Evolutionary conservation across 35 echinoderm and acorn worm species (phyloP).

Genomic region (Heliocidaris tuberculata): DNA sequence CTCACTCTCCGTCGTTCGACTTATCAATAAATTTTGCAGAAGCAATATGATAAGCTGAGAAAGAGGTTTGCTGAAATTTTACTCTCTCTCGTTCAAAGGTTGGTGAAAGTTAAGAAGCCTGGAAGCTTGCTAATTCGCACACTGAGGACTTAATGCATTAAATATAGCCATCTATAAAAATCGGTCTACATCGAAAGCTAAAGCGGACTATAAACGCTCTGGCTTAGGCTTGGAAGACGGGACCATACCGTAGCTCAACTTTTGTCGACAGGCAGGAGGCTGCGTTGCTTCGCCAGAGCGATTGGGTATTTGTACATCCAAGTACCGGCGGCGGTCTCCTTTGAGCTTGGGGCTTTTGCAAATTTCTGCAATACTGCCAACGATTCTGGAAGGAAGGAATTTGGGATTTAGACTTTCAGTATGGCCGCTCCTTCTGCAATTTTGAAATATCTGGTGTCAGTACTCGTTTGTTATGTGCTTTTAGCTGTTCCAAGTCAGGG

Average conservation of each 20-base stretch:
- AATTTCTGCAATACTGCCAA: constrained; percentile 15
- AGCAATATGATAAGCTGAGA: not conserved
- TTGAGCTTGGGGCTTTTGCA: not conserved
- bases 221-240: not conserved
- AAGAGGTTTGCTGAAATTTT: not conserved
- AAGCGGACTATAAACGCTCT: not conserved
- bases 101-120: constrained; percentile 28
- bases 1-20: not conserved
- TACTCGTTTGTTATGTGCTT: constrained; percentile 21
- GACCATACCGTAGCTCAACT: not conserved
- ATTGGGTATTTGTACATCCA: not conserved
- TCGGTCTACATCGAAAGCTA: not conserved
- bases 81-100: constrained; percentile 29
- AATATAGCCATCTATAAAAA: not conserved
- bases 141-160: not conserved
- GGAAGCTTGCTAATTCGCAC: not conserved
- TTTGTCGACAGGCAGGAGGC: not conserved
- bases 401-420: not conserved
- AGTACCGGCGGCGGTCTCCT: constrained; percentile 25
- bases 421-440: constrained; percentile 36
- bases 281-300: not conserved
- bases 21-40: not conserved
- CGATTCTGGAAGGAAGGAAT: constrained; percentile 28
- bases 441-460: constrained; percentile 28
- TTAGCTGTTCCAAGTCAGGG: constrained; percentile 14